phyloP scores from a whole-genome alignment of 2,113 vertebrate species.

The Nicator chloris region DNA sequence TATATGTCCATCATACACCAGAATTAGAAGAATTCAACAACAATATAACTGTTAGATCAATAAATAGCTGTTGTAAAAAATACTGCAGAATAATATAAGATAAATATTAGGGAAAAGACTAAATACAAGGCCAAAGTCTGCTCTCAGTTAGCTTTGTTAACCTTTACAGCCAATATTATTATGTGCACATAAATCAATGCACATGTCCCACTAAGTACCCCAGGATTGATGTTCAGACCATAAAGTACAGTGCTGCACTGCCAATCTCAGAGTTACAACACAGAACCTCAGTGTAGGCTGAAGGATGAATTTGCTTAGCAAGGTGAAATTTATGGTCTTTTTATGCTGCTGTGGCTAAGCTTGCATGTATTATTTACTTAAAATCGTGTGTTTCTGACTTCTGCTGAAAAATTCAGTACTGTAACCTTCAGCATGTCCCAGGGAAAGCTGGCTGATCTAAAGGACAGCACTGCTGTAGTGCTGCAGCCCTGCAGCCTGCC shows the following conservation, averaged over 20 bases:
- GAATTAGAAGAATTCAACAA: neutral
- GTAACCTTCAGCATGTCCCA: neutral
- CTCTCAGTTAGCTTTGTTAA: neutral
- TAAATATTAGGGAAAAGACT: neutral
- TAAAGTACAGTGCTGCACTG: neutral
- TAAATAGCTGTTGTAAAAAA: neutral
- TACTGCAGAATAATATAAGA: neutral
- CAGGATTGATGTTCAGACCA: neutral
- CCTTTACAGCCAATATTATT: neutral
- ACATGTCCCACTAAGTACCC: neutral
- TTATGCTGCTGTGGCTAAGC: neutral
- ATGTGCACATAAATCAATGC: neutral
- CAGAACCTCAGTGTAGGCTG: accelerated
- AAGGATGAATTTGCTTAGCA: neutral
- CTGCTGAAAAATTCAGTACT: neutral
- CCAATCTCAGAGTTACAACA: neutral
- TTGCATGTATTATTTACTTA: neutral
- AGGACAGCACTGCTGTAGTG: neutral
- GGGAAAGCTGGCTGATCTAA: neutral
- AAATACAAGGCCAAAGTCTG: neutral
- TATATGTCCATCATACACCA: neutral
- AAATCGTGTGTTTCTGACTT: neutral
- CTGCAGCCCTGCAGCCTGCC: neutral
- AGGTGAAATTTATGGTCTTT: neutral
- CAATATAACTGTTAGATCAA: neutral